A percentile compares a stretch with the other conserved stretches of the same genome.
These are phyloP conservation scores for Varroa destructor DNA, from an alignment of 1,140 invertebrate genomes.

Conservation along the genomic window DNA sequence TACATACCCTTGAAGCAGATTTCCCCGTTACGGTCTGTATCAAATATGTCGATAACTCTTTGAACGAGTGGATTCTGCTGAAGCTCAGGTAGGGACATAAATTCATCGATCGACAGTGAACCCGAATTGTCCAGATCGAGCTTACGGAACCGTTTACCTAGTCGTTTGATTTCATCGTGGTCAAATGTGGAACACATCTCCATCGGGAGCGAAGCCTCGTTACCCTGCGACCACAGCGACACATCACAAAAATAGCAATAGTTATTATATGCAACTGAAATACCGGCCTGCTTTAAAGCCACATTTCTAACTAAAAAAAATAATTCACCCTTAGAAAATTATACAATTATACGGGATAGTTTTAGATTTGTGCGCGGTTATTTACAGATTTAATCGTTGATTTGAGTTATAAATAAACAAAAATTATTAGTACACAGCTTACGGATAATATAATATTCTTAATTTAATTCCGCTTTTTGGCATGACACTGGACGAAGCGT, in stretches of 20 bases:
- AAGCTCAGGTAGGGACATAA: conserved; percentile 40
- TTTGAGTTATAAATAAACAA: no score
- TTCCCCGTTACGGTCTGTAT: conserved; percentile 41
- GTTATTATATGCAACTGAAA: no score
- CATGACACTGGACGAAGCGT: no score
- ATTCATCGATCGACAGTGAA: conserved; percentile 40
- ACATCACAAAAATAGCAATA: background rate
- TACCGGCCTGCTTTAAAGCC: no score
- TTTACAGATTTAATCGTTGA: no score
- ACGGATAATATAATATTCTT: no score
- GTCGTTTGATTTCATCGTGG: conserved; percentile 39
- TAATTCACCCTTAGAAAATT: no score
- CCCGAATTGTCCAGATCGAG: conserved; percentile 40
- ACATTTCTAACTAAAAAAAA: no score
- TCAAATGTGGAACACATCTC: conserved; percentile 42
- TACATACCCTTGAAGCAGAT: conserved; percentile 40
- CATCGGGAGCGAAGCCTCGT: conserved; percentile 42
- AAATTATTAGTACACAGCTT: no score
- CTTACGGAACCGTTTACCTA: conserved; percentile 41
- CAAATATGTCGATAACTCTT: conserved; percentile 41
- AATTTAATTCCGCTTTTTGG: no score
- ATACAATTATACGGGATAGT: no score
- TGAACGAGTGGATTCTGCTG: conserved; percentile 41
- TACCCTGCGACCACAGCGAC: conserved; percentile 35
- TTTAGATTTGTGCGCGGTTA: no score